These are phyloP conservation scores for Diadophis punctatus DNA, from an alignment of 2,113 vertebrate species.

Conservation along the genomic window DNA sequence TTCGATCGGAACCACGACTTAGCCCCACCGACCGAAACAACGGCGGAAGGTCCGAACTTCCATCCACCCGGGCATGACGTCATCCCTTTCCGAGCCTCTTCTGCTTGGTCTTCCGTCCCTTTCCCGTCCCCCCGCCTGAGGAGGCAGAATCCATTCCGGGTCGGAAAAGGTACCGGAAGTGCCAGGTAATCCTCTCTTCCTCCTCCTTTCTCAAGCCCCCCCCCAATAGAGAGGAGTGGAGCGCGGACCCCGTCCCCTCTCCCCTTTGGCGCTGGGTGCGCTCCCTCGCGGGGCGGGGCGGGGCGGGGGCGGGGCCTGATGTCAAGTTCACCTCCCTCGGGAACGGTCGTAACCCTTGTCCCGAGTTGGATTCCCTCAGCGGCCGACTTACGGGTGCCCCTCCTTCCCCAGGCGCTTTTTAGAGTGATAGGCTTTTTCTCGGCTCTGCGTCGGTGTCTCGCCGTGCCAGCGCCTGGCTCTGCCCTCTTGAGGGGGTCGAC, in stretches of 20 bases:
- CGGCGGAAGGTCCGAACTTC: neutral
- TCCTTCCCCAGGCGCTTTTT: neutral
- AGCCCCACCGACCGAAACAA: neutral
- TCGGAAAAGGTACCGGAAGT: neutral
- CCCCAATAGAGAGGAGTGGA: neutral
- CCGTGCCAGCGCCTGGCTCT: neutral
- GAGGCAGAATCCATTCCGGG: neutral
- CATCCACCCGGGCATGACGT: rapidly evolving
- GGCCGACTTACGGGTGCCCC: neutral
- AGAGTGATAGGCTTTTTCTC: neutral
- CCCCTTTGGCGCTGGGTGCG: neutral
- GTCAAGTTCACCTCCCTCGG: neutral
- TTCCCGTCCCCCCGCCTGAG: neutral
- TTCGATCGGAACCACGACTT: neutral
- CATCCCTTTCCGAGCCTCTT: neutral
- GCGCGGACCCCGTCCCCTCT: neutral
- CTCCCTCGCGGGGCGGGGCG: neutral
- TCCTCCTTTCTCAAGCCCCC: neutral
- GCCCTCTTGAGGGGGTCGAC: neutral
- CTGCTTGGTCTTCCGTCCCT: neutral
- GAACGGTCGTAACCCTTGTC: no score
- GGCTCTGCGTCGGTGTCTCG: neutral
- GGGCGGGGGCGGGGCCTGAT: neutral
- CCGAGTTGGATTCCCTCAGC: no score
- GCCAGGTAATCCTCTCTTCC: conserved; percentile 9